Evolutionary conservation across 2,888 invertebrate genomes (phyloP), one percentile per base, ranked within the genome.

Genomic region (Parnassius smintheus): DNA sequence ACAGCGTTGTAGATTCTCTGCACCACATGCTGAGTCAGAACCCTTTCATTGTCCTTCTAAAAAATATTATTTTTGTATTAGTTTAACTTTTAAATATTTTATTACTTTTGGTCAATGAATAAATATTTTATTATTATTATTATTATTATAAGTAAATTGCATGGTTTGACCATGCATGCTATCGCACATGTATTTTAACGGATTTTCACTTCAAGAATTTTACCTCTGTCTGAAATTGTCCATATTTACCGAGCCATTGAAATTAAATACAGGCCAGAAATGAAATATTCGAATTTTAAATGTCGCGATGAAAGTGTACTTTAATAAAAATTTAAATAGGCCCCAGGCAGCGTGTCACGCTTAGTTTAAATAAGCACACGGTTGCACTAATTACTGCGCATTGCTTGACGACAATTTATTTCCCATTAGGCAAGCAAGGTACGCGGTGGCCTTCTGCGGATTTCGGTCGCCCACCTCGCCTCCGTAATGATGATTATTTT

Each of bases 351-450:
- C 73, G 75, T 81, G 86, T 85, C 85, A 86, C 84, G 86, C 81
- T 87, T 82, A 81, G 81, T 85, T 86, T 82, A 81, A 86, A 84
- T 84, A 81, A 77, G 78, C 78, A 72, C 72, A 74, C 74, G 73
- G 74, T 69, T 79, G 82, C 76, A 85, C 85, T 91, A 90, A 90
- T 90, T 90, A 86, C 82, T 77, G 70, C 73, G 72, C 78, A 79
- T 80, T 78, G 78, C 82, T 80, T 80, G 82, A 76, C 81, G 88
- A 90, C 91, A 91, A 91, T 91, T 91, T 91, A 91, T 91, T 90
- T 90, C 88, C 82, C 91, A 90, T 91, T 90, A 90, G 78, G 70
- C 63, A 58, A 63, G 61, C 63, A 59, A 63, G 61, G 65, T 69
- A 70, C 69, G 72, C 68, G 66, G 67, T 72, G 82, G 78, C 89